Evolutionary conservation across 1,140 invertebrate genomes (phyloP).

Genomic region (Kradibia gibbosae): DNA sequence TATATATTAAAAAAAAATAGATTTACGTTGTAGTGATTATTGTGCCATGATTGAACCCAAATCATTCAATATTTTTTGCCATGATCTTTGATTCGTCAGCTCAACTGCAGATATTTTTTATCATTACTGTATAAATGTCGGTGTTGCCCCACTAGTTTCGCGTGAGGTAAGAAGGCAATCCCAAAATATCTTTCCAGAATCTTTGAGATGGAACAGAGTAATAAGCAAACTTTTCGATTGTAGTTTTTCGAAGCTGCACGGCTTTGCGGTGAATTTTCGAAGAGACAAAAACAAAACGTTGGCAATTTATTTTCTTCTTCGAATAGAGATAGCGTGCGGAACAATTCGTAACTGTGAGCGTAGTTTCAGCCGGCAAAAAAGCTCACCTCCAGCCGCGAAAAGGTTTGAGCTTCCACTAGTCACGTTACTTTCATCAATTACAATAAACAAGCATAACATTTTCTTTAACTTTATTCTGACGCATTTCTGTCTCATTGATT

Average conservation of each 20-base stretch:
- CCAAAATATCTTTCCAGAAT: background rate
- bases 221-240: background rate
- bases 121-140: no score
- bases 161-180: background rate
- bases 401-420: background rate
- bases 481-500: background rate
- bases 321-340: background rate
- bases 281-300: background rate
- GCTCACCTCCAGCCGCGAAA: background rate
- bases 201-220: background rate
- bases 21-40: background rate
- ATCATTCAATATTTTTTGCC: background rate
- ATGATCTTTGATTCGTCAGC: background rate
- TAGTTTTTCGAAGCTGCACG: background rate
- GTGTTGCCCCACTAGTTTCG: background rate
- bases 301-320: background rate
- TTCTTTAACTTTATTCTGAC: background rate
- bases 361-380: background rate
- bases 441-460: background rate
- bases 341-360: background rate
- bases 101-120: background rate
- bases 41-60: background rate
- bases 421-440: conserved; percentile 13
- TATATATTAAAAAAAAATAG: no score
- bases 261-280: background rate